Conservation (phyloP, 2,888 invertebrate genomes). For the Rotaria sp. region DNA sequence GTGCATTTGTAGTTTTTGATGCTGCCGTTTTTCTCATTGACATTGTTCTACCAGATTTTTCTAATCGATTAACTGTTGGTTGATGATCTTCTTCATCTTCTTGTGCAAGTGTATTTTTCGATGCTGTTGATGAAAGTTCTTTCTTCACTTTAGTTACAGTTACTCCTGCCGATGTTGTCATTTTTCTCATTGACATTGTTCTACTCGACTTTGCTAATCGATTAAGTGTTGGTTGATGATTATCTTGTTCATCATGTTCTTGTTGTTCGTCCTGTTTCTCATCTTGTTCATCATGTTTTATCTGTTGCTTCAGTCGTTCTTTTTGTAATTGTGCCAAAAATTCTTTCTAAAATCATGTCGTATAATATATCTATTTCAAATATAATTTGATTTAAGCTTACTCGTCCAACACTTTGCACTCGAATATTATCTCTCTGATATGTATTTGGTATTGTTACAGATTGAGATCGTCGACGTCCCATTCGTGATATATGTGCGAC, state of each 20-base stretch:
- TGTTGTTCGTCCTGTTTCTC: not conserved
- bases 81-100: too few species aligned
- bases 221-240: not conserved
- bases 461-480: not conserved
- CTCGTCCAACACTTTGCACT: not conserved
- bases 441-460: not conserved
- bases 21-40: too few species aligned
- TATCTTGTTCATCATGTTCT: not conserved
- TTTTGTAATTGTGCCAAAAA: not conserved
- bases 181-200: not conserved
- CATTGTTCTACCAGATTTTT: too few species aligned
- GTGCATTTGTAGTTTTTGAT: not conserved
- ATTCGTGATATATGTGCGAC: not conserved
- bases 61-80: too few species aligned
- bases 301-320: not conserved
- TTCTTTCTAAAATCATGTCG: not conserved
- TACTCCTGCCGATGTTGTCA: too few species aligned
- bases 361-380: not conserved
- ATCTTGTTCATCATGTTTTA: not conserved
- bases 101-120: too few species aligned
- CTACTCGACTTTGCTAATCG: too few species aligned
- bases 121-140: not conserved
- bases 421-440: too few species aligned
- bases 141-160: not conserved
- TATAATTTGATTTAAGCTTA: not conserved